Evolutionary conservation across 2,797 vertebrate species (phyloP).

Genomic region (Phaenicophaeus curvirostris): DNA sequence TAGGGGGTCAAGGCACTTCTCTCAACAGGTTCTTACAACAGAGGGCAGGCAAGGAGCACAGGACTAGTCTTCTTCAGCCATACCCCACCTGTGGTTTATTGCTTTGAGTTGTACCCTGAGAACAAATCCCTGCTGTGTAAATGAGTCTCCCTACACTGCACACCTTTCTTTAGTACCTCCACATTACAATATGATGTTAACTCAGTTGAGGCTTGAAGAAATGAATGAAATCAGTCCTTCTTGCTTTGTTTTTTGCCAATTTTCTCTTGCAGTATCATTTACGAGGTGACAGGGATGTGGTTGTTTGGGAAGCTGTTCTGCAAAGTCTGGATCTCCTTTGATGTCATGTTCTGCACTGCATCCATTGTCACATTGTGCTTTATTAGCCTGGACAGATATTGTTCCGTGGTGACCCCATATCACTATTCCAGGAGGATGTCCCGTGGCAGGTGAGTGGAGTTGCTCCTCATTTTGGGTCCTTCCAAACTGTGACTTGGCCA

Average conservation of each 20-base stretch:
- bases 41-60: neutral
- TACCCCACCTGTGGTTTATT: neutral
- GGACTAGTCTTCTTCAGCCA: neutral
- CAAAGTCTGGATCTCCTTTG: slow-evolving; percentile 87
- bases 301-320: slow-evolving; percentile 80
- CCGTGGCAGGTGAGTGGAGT: slow-evolving; percentile 64
- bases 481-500: neutral
- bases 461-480: neutral
- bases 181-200: fast-evolving
- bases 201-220: neutral
- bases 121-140: neutral
- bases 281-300: slow-evolving; percentile 77
- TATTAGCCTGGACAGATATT: slow-evolving; percentile 88
- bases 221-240: neutral
- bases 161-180: neutral
- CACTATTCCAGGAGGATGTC: slow-evolving; percentile 77
- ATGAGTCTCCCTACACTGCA: neutral
- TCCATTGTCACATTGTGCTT: slow-evolving; percentile 89
- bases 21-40: neutral
- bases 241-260: fast-evolving
- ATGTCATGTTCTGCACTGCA: slow-evolving; percentile 89
- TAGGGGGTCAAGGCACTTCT: neutral
- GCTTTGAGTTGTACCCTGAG: neutral
- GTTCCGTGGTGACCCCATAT: slow-evolving; percentile 75
- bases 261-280: slow-evolving; percentile 66